Evolutionary conservation across 2,113 vertebrate species (phyloP), one percentile per base, ranked within the genome.

Genomic region (Heliornis fulica): DNA sequence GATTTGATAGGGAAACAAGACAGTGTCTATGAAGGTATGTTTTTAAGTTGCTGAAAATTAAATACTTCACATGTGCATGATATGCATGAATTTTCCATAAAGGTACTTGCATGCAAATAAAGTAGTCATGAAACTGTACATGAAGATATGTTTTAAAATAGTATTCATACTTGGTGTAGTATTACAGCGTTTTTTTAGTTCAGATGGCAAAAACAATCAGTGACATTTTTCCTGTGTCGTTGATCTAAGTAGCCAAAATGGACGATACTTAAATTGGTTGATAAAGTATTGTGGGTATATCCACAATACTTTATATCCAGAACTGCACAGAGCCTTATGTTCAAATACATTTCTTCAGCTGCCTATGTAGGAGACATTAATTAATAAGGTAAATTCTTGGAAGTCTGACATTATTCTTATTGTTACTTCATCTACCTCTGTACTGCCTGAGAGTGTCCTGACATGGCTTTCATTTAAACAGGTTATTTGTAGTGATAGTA

Each of bases 1-100:
- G 99, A 99, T 96, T 98, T 99, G 54, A 98, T 99, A 98, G 99
- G 99, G 41, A 99, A 99, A 97, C 99, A 99, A 95, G 99, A 99
- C 97, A 99, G 99, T 72, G 99, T 99, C 29, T 99, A 99, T 96
- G 99, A 99, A 99, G 99, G 99, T 99, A 98, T 57, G 69, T 94
- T 87, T 93, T 71, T 83, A 88, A 89, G 22, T 79, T 74, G 22
- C 48, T 32, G 22, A 40, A 87, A 18, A 23, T 2, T 38, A 22
- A 63, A 29, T 71, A 41, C 26, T 53, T 66, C 1, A 7, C 21
- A 43, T 6, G 45, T 32, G 20, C 29, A 20, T 9, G 21, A 20
- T 48, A 20, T 48, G 7, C 26, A 57, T 56, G 59, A 22, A 51
- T 82, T 89, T 81, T 89, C 40, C 6, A 3, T 38, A 54, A 46